Conservation (phyloP, 2,888 invertebrate genomes). For the Cancer borealis region DNA sequence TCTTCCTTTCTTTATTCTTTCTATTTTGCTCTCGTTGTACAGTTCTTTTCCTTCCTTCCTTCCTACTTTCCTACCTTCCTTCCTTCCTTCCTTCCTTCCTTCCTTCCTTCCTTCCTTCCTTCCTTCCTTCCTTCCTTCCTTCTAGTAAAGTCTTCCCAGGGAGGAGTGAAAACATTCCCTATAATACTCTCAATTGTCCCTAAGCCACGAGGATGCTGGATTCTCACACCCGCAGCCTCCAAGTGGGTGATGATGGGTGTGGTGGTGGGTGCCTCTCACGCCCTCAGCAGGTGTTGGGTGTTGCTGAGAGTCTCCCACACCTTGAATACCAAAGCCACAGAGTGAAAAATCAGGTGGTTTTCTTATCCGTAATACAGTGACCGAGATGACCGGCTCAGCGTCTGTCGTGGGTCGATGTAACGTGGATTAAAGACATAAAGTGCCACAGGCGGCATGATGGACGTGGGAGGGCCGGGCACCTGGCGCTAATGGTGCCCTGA, state of each 20-base stretch:
- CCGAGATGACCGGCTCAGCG: not conserved
- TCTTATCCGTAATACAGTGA: not conserved
- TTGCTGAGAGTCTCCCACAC: conserved; percentile 12
- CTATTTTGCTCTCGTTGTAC: not conserved
- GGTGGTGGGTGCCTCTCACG: not conserved
- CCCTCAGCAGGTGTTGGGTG: conserved; percentile 8
- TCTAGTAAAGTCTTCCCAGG: not conserved
- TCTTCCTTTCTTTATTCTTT: not conserved
- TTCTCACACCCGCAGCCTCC: not conserved
- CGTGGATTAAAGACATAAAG: conserved; percentile 68
- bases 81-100: not conserved
- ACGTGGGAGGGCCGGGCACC: conserved; percentile 60
- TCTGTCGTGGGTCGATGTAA: conserved; percentile 54
- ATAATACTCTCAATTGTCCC: not conserved
- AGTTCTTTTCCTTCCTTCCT: not conserved
- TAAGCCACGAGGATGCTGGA: not conserved
- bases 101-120: not conserved
- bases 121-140: not conserved
- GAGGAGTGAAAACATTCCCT: not conserved
- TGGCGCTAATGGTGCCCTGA: conserved; percentile 67
- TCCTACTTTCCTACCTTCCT: too few relatives aligned
- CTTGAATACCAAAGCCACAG: not conserved
- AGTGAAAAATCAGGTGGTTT: not conserved
- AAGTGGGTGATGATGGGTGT: not conserved
- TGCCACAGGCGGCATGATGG: conserved; percentile 51